Evolutionary conservation across 2,888 invertebrate genomes (phyloP), one percentile per base, ranked within the genome.

Genomic region (Melanostoma scalare): DNA sequence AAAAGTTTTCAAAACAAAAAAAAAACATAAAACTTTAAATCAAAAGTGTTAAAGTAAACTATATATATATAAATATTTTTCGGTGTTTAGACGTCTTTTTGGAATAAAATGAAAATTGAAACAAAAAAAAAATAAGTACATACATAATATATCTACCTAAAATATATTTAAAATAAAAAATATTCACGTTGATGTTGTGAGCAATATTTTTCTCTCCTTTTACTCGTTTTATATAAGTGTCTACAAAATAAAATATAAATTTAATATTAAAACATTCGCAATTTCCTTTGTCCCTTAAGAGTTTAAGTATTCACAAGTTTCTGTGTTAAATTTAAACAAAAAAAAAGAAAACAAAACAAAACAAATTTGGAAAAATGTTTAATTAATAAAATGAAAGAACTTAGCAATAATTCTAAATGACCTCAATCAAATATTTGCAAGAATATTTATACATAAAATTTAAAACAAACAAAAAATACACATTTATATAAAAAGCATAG

Each of bases 81-180:
- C 89, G 90, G 90, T 90, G 90, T 90, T 79, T 90, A 90, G 90
- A 89, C 89, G 90, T 90, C 90, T 90, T 90, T 90, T 90, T 90
- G 89, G 89, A 84, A 89, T 89, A 89, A 88, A 88, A 88, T 87
- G 89, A 84, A 88, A 86, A 87, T 87, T 82, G 84, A 85, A 82
- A 78, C 76, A 73, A 75, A 85, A 68, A 60, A 84, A 74, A 73
- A 71, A 79, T 73, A 85, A 84, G 78, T 85, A 42, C 67, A 40
- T 74, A 61, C 46, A 72, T 85, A 63, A 73, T 53, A 63, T 63
- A 50, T 50, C 63, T 63, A 63, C 63, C 50, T 63, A 36, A 82
- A 68, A 86, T 63, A 82, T 79, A 86, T 78, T 84, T 85, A 77
- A 75, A 72, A 40, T 84, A 79, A 76, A 52, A 86, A 88, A 89